Evolutionary conservation across 1,140 invertebrate species (phyloP).

Genomic region (Dolichoris vasculosae): DNA sequence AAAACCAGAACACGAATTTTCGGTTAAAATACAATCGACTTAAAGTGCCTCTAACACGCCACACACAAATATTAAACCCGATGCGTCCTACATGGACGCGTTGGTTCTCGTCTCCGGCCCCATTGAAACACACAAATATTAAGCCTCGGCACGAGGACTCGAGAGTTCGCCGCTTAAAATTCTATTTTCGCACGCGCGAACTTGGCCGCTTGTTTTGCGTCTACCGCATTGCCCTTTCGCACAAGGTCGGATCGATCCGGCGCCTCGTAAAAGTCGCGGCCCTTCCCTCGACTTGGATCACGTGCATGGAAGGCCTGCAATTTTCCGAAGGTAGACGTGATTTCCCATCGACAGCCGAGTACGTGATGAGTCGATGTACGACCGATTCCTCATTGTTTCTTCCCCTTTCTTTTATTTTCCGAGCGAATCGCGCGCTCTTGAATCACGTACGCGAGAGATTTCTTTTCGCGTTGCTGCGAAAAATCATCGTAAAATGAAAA

Average conservation of each 20-base stretch:
- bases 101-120: background rate
- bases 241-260: constrained; percentile 45
- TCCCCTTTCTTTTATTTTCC: background rate
- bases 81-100: background rate
- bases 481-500: background rate
- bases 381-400: background rate
- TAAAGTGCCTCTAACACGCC: background rate
- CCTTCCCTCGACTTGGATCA: background rate
- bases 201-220: constrained; percentile 10
- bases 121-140: too few species aligned
- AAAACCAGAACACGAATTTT: background rate
- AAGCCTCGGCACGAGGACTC: background rate
- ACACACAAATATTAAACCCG: too few species aligned
- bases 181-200: constrained; percentile 37
- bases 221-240: constrained; percentile 24
- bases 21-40: background rate
- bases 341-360: background rate
- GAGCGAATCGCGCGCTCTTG: background rate
- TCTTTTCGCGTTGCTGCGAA: background rate
- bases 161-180: background rate
- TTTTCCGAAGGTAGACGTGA: constrained; percentile 13
- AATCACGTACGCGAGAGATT: background rate
- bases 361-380: background rate
- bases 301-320: constrained; percentile 1
- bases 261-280: background rate